Conservation (phyloP, 2,888 invertebrate genomes). For the Nephrotoma appendiculata region DNA sequence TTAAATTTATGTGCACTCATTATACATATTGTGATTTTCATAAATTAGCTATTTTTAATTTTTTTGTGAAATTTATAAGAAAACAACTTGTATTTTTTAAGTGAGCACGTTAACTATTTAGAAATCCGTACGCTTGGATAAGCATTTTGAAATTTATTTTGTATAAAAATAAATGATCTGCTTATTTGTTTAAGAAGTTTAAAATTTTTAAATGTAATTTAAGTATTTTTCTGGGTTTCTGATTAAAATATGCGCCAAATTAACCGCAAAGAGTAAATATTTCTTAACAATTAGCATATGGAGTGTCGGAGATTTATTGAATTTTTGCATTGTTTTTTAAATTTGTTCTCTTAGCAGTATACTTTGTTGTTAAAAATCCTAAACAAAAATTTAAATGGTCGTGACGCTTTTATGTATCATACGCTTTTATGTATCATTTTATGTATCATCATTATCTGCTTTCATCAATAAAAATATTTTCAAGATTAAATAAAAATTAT, state of each 20-base stretch:
- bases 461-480: no score
- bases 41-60: not conserved
- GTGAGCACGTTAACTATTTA: not conserved
- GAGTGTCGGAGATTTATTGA: not conserved
- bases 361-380: no score
- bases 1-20: not conserved
- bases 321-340: no score
- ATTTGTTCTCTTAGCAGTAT: no score
- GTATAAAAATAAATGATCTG: not conserved
- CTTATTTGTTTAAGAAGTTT: not conserved
- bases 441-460: no score
- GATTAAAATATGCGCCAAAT: not conserved
- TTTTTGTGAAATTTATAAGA: not conserved
- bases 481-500: no score
- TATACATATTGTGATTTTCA: not conserved
- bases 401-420: no score
- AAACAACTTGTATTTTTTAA: not conserved
- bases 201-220: not conserved
- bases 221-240: not conserved
- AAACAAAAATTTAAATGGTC: no score
- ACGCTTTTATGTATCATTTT: no score
- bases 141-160: not conserved
- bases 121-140: not conserved
- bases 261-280: not conserved
- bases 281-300: not conserved